These are phyloP conservation scores for Myoxocephalus aenaeus DNA, from an alignment of 2,797 vertebrate species.

Conservation along the genomic window DNA sequence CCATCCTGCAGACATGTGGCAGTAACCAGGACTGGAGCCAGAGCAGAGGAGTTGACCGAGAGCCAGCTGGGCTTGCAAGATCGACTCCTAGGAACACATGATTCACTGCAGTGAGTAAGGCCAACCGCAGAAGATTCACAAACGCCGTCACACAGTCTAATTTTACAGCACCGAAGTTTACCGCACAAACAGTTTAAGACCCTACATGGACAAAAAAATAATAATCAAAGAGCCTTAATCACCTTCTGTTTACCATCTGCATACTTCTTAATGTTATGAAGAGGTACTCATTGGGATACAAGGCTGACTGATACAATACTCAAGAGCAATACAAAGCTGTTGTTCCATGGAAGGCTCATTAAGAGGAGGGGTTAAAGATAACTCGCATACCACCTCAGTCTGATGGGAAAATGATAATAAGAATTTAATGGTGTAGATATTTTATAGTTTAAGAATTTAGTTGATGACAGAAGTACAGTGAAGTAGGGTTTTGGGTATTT, in stretches of 20 bases:
- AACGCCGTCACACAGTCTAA: conserved; percentile 75
- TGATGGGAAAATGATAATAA: background rate
- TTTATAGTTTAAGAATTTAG: background rate
- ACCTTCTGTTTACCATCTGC: conserved; percentile 1
- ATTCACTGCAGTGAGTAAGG: conserved; percentile 76
- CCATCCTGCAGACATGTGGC: conserved; percentile 56
- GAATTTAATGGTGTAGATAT: background rate
- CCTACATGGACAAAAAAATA: conserved; percentile 68
- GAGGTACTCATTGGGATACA: background rate
- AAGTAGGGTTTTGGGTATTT: background rate
- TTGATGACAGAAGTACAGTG: background rate
- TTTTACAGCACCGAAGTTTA: conserved; percentile 64
- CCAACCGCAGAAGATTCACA: conserved; percentile 72
- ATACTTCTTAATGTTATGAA: conserved; percentile 1
- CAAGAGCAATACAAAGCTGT: conserved; percentile 30
- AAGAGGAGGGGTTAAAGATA: background rate
- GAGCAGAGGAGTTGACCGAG: conserved; percentile 41
- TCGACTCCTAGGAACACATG: conserved; percentile 75
- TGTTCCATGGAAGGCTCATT: conserved; percentile 17
- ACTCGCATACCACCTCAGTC: background rate
- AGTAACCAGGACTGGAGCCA: conserved; percentile 59
- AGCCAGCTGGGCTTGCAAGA: conserved; percentile 59
- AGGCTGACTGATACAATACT: conserved; percentile 45
- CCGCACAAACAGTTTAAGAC: conserved; percentile 59
- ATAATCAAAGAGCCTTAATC: conserved; percentile 9